Percentiles rank a stretch among this genome's conserved stretches.
These are phyloP conservation scores for Bothrops alternatus DNA, from an alignment of 2,797 vertebrate genomes.

Conservation along the genomic window DNA sequence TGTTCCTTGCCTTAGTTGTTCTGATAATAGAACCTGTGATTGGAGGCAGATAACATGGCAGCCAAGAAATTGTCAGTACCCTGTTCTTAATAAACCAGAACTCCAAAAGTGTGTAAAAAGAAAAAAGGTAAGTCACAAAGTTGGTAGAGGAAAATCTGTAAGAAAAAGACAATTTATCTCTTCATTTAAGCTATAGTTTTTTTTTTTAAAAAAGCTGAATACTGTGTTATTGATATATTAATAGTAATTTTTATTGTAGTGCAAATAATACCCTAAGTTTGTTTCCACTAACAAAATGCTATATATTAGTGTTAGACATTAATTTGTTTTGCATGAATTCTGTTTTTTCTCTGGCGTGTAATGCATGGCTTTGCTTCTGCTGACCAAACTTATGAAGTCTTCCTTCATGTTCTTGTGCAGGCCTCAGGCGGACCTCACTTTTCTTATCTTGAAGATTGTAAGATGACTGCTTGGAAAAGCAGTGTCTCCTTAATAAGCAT, in stretches of 20 bases:
- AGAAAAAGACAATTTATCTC: neutral
- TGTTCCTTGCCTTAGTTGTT: conserved; percentile 92
- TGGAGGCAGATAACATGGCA: conserved; percentile 93
- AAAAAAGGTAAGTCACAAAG: conserved; percentile 79
- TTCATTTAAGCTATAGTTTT: neutral
- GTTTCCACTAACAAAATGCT: neutral
- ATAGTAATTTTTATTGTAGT: neutral
- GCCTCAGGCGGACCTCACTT: conserved; percentile 52
- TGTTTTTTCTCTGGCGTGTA: conserved; percentile 54
- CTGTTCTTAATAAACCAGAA: conserved; percentile 69
- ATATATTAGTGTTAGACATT: conserved; percentile 26
- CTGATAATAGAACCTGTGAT: conserved; percentile 94
- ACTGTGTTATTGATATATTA: neutral
- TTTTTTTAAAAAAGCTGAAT: neutral
- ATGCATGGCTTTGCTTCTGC: conserved; percentile 64
- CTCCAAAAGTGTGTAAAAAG: conserved; percentile 83
- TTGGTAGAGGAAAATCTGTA: neutral
- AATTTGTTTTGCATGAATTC: conserved; percentile 44
- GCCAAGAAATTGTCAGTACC: conserved; percentile 82
- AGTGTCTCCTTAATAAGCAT: conserved; percentile 71
- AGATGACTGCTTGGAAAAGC: conserved; percentile 69
- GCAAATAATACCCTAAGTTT: neutral
- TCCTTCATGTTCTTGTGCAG: conserved; percentile 67
- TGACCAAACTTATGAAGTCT: conserved; percentile 69
- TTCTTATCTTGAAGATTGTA: conserved; percentile 69